Conservation (phyloP, 37 sponge, comb jelly and placozoan species). For the Halichondria panicea region DNA sequence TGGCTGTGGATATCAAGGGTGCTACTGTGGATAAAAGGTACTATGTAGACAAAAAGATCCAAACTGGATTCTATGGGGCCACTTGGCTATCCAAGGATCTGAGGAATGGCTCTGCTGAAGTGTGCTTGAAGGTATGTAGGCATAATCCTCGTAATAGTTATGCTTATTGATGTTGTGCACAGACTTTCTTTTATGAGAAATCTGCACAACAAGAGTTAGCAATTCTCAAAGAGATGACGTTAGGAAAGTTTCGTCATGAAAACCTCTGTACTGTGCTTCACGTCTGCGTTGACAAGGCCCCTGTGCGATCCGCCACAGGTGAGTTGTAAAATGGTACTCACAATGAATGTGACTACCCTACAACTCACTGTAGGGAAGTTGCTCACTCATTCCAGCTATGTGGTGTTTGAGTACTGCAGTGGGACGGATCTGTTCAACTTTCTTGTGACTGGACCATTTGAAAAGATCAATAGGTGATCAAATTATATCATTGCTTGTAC, state of each 20-base stretch:
- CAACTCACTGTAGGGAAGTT: conserved; percentile 3
- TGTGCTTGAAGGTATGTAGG: conserved; percentile 57
- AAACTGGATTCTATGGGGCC: conserved; percentile 71
- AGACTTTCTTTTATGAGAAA: conserved; percentile 74
- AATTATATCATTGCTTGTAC: too few species aligned
- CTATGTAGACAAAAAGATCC: conserved; percentile 35
- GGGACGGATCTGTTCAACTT: conserved; percentile 82
- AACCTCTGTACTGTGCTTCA: conserved; percentile 67
- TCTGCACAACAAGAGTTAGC: conserved; percentile 49
- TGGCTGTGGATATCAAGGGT: conserved; percentile 47
- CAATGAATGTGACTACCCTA: background rate
- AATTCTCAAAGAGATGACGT: conserved; percentile 56
- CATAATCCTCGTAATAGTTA: too few species aligned
- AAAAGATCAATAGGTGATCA: conserved; percentile 34
- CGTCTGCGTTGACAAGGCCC: conserved; percentile 44
- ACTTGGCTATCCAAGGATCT: conserved; percentile 64
- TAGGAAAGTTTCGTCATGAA: conserved; percentile 66
- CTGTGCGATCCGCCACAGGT: conserved; percentile 18
- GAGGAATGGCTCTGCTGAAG: background rate
- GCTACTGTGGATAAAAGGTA: conserved; percentile 33
- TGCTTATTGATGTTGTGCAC: too few species aligned
- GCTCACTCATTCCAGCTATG: conserved; percentile 25
- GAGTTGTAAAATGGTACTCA: too few species aligned
- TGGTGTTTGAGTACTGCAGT: conserved; percentile 84
- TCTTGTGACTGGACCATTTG: conserved; percentile 72